Percentiles rank a stretch among this genome's conserved stretches.
Evolutionary conservation across 2,888 invertebrate species (phyloP).

Genomic region (Leptura quadrifasciata): DNA sequence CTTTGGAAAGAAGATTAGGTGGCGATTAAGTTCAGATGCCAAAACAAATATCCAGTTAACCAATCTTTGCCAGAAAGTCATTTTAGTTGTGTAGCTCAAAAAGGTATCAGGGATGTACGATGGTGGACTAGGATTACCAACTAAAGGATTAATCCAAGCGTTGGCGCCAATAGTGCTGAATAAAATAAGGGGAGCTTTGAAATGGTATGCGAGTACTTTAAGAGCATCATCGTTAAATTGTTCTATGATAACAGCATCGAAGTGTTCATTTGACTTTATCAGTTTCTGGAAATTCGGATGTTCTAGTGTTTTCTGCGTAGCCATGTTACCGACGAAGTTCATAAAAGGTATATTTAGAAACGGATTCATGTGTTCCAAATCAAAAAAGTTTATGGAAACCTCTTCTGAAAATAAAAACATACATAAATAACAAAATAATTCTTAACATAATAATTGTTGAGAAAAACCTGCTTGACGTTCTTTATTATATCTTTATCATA

Average conservation of each 20-base stretch:
- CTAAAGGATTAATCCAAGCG: conserved; percentile 67
- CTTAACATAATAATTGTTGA: too few relatives aligned
- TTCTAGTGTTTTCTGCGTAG: conserved; percentile 71
- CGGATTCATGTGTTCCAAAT: conserved; percentile 1
- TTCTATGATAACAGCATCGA: conserved; percentile 73
- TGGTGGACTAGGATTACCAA: conserved; percentile 30
- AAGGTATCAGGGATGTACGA: conserved; percentile 56
- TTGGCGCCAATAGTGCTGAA: conserved; percentile 73
- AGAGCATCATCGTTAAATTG: conserved; percentile 75
- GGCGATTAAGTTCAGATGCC: conserved; percentile 35
- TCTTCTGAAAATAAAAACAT: neutral
- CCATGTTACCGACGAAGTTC: conserved; percentile 38
- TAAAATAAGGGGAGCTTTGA: conserved; percentile 68
- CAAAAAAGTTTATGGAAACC: neutral
- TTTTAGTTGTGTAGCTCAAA: conserved; percentile 69
- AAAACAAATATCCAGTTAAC: conserved; percentile 72
- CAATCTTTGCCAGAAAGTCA: conserved; percentile 76
- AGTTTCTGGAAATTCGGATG: conserved; percentile 56
- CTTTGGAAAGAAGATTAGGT: conserved; percentile 57
- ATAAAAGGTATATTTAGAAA: conserved; percentile 34
- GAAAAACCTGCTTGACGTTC: too few relatives aligned
- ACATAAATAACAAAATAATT: neutral
- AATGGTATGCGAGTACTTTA: conserved; percentile 69
- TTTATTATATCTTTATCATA: too few relatives aligned
- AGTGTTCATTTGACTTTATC: conserved; percentile 56